Evolutionary conservation across 1,140 invertebrate genomes (phyloP).

Genomic region (Hypsibius dujardini): DNA sequence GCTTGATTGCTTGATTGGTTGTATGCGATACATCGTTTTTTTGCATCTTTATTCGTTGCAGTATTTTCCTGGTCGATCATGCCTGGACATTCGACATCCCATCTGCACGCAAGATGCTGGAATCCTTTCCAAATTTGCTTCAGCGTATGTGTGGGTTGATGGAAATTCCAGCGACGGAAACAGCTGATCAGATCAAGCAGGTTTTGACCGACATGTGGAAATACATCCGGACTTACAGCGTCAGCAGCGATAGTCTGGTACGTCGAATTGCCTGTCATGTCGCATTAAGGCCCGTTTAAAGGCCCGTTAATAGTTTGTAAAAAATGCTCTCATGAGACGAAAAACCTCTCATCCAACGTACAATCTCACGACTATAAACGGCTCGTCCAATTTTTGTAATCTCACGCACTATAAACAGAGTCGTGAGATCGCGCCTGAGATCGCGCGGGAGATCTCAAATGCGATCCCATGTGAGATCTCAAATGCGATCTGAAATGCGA

Average conservation of each 20-base stretch:
- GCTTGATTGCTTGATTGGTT: conserved; percentile 8
- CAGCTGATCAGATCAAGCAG: conserved; percentile 43
- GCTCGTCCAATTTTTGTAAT: too few relatives aligned
- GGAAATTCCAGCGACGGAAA: conserved; percentile 31
- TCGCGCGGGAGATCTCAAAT: too few relatives aligned
- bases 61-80: conserved; percentile 68
- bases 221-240: conserved; percentile 24
- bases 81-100: conserved; percentile 62
- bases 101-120: conserved; percentile 43
- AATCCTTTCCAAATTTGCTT: conserved; percentile 43
- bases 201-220: conserved; percentile 55
- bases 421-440: too few relatives aligned
- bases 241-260: not conserved
- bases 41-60: conserved; percentile 23
- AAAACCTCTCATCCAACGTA: too few relatives aligned
- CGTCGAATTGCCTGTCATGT: not conserved
- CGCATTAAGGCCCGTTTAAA: conserved; percentile 19
- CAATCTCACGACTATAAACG: too few relatives aligned
- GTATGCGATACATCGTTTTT: conserved; percentile 18
- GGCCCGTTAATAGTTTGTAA: not conserved
- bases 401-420: too few relatives aligned
- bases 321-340: not conserved
- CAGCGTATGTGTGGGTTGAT: conserved; percentile 56
- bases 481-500: too few relatives aligned
- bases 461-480: too few relatives aligned